These are phyloP conservation scores for Drosophila bifasciata DNA, from an alignment of 1,140 invertebrate species.

Conservation along the genomic window DNA sequence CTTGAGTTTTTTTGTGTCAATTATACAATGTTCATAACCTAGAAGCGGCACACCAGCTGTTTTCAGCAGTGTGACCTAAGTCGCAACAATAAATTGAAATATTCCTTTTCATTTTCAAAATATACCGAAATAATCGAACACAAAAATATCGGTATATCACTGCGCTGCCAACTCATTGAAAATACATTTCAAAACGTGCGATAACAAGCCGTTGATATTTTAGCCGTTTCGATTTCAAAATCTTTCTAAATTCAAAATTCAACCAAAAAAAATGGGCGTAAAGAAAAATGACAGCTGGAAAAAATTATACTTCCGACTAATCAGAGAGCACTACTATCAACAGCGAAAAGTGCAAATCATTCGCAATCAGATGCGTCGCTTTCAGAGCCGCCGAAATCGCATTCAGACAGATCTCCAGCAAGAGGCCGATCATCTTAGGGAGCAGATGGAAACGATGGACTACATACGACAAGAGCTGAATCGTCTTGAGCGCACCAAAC, in stretches of 20 bases:
- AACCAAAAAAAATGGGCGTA: background rate
- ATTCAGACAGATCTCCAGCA: conserved; percentile 6
- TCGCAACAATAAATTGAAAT: no score
- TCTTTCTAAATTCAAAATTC: conserved; percentile 12
- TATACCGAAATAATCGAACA: no score
- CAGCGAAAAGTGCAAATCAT: background rate
- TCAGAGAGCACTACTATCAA: conserved; percentile 10
- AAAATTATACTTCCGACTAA: conserved; percentile 14
- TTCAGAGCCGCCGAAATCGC: background rate
- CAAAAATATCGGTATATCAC: no score
- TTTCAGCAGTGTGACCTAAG: no score
- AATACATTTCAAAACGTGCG: no score
- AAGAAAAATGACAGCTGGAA: conserved; percentile 3
- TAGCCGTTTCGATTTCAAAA: background rate
- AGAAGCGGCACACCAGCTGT: conserved; percentile 31
- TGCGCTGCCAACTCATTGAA: no score
- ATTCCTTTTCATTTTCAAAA: no score
- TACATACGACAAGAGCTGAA: background rate
- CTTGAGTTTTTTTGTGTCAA: no score
- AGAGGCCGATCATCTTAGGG: background rate
- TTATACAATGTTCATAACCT: conserved; percentile 7
- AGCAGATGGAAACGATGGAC: conserved; percentile 5
- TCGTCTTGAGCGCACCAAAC: background rate
- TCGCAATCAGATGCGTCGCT: conserved; percentile 17
- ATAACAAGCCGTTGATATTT: no score